Evolutionary conservation across 2,797 vertebrate species (phyloP), one percentile per base, ranked within the genome.

Genomic region (Anolis apletophallus): DNA sequence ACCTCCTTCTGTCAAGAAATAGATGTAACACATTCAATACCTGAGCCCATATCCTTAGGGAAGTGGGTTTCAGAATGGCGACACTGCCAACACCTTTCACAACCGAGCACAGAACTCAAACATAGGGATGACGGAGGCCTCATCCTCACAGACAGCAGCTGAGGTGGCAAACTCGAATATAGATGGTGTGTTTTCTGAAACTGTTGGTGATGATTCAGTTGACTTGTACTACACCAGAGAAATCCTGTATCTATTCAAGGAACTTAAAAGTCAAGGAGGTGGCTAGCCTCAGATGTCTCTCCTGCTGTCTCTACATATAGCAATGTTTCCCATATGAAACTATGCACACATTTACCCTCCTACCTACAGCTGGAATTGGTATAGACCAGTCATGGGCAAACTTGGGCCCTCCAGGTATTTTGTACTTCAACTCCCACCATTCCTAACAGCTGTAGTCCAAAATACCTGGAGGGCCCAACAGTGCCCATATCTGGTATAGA

Each of bases 1-100:
- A 94, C 19, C 94, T 36, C 95, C 96, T 61, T 97, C 98, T 98
- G 97, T 76, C 81, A 93, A 93, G 80, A 92, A 73, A 95, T 85
- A 87, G 93, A 91, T 17, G 84, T 11, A 93, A 50, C 4, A 85
- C 71, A 64, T 16, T 54, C 5, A 52, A 87, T 96, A 94, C 8
- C 21, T 54, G 26, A 69, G 23, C 17, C 10, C 34, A 12, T 40
- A 67, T 55, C 26, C 2, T 67, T 10, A 8, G 6, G 26, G 68
- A 78, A 8, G 11, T 73, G 55, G 34, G 16, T 54, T 21, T 73
- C 74, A 80, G 80, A 80, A 72, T 12, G 61, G 36, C 29, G 40
- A 81, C 5, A 1, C 14, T 29, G 50, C 32, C 26, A 55, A 57
- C n/a, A 11, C 46, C n/a, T 55, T 67, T 79, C 40, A 34, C 52